Evolutionary conservation across 2,888 invertebrate genomes (phyloP), one percentile per base, ranked within the genome.

Genomic region (Zaprionus lineosus): DNA sequence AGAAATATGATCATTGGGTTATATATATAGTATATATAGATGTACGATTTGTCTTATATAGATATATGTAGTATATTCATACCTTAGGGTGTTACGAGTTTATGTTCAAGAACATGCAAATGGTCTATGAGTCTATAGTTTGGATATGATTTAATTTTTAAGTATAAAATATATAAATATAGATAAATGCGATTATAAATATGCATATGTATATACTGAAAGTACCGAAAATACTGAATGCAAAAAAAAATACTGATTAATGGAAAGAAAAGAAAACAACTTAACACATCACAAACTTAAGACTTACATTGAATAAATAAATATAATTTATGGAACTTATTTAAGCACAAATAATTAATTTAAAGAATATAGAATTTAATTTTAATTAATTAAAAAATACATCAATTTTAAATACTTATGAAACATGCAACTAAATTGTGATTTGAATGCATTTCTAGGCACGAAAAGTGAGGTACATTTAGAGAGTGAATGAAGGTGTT

Each of bases 81-180:
- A 4, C 24, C 2, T 24, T 8, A 8, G 24, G 3, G 7, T 21
- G 21, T 21, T 21, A 21, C 7, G 21, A 21, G 21, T 21, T 5
- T 21, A n/a, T n/a, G n/a, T 24, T 9, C 4, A 60, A 50, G 34
- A 34, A 12, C 67, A 69, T 65, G 72, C 72, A 26, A 29, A 65
- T 65, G 50, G 50, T 41, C n/a, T 29, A 43, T 46, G 7, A 5
- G n/a, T n/a, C n/a, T n/a, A n/a, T n/a, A n/a, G n/a, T n/a, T n/a
- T n/a, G n/a, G n/a, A n/a, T n/a, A n/a, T n/a, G n/a, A n/a, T n/a
- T n/a, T n/a, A n/a, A n/a, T n/a, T n/a, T n/a, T n/a, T n/a, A n/a
- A n/a, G n/a, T n/a, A n/a, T n/a, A n/a, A n/a, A n/a, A n/a, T n/a
- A n/a, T n/a, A n/a, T n/a, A n/a, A n/a, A n/a, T n/a, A n/a, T n/a